Conservation (phyloP, 2,888 invertebrate species). For the Artemia sinica region DNA sequence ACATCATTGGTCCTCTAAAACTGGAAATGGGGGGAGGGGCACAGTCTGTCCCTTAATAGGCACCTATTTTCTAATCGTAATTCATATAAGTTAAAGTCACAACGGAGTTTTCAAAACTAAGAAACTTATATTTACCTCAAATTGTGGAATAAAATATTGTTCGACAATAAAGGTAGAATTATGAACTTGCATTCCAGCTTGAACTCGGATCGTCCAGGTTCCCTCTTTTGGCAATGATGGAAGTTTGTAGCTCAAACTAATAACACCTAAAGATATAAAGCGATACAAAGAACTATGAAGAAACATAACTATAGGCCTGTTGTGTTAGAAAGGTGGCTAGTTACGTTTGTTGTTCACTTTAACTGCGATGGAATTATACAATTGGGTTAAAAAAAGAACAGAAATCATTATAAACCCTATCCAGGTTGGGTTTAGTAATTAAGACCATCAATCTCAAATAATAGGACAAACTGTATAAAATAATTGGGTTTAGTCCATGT, state of each 20-base stretch:
- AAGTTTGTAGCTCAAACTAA: conserved; percentile 30
- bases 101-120: not conserved
- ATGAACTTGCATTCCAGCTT: conserved; percentile 31
- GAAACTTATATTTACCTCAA: conserved; percentile 29
- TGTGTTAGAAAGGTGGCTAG: not conserved
- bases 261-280: conserved; percentile 29
- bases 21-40: too few relatives aligned
- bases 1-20: too few relatives aligned
- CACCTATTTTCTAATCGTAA: too few relatives aligned
- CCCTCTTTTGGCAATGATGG: conserved; percentile 32
- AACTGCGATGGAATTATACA: not conserved
- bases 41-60: too few relatives aligned
- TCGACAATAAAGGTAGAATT: conserved; percentile 31
- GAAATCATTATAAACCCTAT: conserved; percentile 3
- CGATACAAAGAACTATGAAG: not conserved
- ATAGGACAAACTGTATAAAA: too few relatives aligned
- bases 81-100: not conserved
- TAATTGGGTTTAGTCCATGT: too few relatives aligned
- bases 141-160: conserved; percentile 32
- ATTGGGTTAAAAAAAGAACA: not conserved
- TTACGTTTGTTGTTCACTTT: not conserved
- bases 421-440: not conserved
- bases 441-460: too few relatives aligned
- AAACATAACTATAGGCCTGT: not conserved
- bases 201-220: conserved; percentile 32